These are phyloP conservation scores for Acrocera orbiculus DNA, from an alignment of 2,888 invertebrate genomes.

Conservation along the genomic window DNA sequence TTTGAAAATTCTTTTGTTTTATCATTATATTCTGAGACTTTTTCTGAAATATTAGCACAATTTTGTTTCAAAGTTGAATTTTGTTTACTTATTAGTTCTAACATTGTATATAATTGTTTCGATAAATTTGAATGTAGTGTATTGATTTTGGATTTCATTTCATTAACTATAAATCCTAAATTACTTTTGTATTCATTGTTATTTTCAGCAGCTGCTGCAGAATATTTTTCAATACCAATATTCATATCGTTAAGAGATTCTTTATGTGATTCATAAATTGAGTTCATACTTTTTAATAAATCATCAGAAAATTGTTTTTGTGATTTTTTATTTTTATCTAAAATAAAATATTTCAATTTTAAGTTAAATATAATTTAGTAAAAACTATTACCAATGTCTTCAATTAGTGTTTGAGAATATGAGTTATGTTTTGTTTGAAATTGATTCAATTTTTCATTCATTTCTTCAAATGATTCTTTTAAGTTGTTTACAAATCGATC, in stretches of 20 bases:
- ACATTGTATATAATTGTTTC: too few species aligned
- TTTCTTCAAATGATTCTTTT: conserved; percentile 20
- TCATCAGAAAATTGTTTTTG: conserved; percentile 18
- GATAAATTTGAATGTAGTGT: too few species aligned
- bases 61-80: not conserved
- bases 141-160: too few species aligned
- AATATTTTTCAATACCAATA: conserved; percentile 16
- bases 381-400: conserved; percentile 16
- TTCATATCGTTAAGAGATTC: conserved; percentile 15
- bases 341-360: not conserved
- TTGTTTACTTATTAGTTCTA: conserved; percentile 1
- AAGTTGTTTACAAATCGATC: conserved; percentile 24
- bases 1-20: not conserved
- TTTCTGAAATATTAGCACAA: not conserved
- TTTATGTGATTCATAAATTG: conserved; percentile 16
- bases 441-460: conserved; percentile 18
- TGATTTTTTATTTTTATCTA: conserved; percentile 17
- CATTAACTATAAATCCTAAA: conserved; percentile 16
- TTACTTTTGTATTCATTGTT: conserved; percentile 15
- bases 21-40: not conserved
- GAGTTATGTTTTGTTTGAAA: conserved; percentile 20
- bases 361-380: not conserved
- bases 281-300: conserved; percentile 18
- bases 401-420: conserved; percentile 17
- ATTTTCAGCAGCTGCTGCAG: conserved; percentile 12